A percentile compares a stretch with the other conserved stretches of the same genome.
phyloP scores from a whole-genome alignment of 2,797 vertebrate species.

The Choloepus didactylus region DNA sequence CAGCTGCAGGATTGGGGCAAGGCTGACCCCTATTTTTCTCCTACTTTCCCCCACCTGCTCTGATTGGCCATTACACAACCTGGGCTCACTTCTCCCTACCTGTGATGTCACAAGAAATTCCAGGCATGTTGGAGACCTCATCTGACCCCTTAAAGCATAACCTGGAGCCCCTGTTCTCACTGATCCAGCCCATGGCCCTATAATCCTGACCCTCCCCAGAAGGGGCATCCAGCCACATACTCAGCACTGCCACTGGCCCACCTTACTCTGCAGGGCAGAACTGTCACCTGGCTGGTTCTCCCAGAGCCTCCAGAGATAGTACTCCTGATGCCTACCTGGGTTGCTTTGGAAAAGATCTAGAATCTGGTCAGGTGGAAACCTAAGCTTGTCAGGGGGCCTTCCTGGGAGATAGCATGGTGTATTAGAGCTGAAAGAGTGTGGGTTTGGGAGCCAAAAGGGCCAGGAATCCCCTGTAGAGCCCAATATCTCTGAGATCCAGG shows the following conservation, averaged over 20 bases:
- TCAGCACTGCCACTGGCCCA: background rate
- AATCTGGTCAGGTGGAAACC: background rate
- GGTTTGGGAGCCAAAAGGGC: background rate
- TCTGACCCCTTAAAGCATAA: background rate
- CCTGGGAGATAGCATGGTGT: background rate
- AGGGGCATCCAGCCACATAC: background rate
- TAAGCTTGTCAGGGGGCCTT: background rate
- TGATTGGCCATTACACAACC: background rate
- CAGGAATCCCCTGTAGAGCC: background rate
- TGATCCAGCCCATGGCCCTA: background rate
- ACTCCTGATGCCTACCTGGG: background rate
- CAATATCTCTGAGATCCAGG: background rate
- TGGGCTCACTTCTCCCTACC: background rate
- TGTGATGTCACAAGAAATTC: background rate
- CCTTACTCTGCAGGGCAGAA: background rate
- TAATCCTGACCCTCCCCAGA: background rate
- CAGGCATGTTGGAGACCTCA: background rate
- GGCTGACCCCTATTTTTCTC: background rate
- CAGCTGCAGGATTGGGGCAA: background rate
- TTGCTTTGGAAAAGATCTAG: slow-evolving; percentile 37
- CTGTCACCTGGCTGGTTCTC: background rate
- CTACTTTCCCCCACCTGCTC: background rate
- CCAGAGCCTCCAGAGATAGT: background rate
- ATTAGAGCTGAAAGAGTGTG: background rate
- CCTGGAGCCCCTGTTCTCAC: background rate